Base-by-base conservation (phyloP, 2,888 invertebrate genomes). In the Chaetogeoica ovagalla region DNA sequence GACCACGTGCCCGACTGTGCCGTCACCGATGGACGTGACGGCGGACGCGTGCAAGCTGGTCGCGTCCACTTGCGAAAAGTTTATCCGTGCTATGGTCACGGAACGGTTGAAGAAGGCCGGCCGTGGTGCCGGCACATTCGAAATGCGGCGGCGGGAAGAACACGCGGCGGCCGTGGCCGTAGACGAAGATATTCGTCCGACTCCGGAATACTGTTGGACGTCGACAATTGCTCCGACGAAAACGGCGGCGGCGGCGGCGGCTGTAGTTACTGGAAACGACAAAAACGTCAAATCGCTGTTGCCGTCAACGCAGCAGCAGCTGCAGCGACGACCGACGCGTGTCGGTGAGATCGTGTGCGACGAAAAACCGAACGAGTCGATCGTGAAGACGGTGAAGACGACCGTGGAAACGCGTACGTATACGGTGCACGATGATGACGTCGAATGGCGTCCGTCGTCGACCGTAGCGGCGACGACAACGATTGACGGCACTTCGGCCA, bases 161-260 rank as follows among this genome's bases (percentile, higher is more conserved):
- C 59, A 19, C 8, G 43, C 17, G 1, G 66, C 75, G 0, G 75
- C 75, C 7, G 39, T 75, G 15, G 75, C 59, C 1, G 11, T n/a
- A 17, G 66, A 75, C 15, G 66, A 75, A 1, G 19, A 59, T 2
- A 59, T 75, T 66, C 23, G 66, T 1, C 57, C 66, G 23, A 43
- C 23, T 19, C 66, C 75, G 19, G 66, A 75, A 23, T 57, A 66
- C 65, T 57, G 73, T 17, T 55, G 52, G 5, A 74, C 73, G 13
- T 1, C 43, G 8, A 21, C 2, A 19, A 30, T n/a, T n/a, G n/a
- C n/a, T n/a, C n/a, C 4, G 8, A 30, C 23, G 13, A 2, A 3
- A 2, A 30, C n/a, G 8, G 19, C 62, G 0, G 9, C 52, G 19
- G 2, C 7, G 2, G 13, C 5, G 1, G 0, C 19, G 8, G 15